Evolutionary conservation across 2,888 invertebrate species (phyloP).

Genomic region (Sarcophaga rosellei): DNA sequence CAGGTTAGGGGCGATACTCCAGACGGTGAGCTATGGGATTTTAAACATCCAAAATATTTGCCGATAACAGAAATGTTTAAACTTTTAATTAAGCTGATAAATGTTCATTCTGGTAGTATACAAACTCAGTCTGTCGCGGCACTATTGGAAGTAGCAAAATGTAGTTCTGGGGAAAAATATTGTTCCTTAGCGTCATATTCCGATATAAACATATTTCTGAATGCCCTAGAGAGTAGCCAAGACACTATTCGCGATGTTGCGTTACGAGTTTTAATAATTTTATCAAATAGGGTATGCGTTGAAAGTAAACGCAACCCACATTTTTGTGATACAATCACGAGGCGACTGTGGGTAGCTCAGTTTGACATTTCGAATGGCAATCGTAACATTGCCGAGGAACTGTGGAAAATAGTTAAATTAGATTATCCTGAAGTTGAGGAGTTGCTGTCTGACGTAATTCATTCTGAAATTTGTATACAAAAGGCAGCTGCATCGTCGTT

Average conservation of each 20-base stretch:
- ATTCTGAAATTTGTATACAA: constrained; percentile 91
- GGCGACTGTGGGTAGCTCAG: constrained; percentile 91
- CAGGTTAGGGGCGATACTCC: constrained; percentile 83
- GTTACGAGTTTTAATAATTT: constrained; percentile 86
- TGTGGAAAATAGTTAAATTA: constrained; percentile 85
- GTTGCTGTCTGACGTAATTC: constrained; percentile 87
- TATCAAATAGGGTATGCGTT: constrained; percentile 83
- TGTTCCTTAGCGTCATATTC: constrained; percentile 85
- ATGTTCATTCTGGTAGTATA: constrained; percentile 86
- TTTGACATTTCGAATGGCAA: constrained; percentile 91
- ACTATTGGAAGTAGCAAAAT: constrained; percentile 89
- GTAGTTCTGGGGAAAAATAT: constrained; percentile 86
- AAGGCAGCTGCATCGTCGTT: constrained; percentile 91
- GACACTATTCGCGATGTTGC: constrained; percentile 90
- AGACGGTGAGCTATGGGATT: constrained; percentile 81
- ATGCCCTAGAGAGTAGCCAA: constrained; percentile 88
- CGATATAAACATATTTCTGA: constrained; percentile 89
- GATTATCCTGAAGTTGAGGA: constrained; percentile 81
- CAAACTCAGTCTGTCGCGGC: constrained; percentile 91
- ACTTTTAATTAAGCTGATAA: constrained; percentile 89
- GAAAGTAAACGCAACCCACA: constrained; percentile 80
- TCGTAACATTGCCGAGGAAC: constrained; percentile 84
- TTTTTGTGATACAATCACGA: constrained; percentile 84
- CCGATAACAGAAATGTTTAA: constrained; percentile 92
- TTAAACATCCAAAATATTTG: constrained; percentile 88